Percentiles rank a stretch among this genome's conserved stretches.
Conservation (phyloP, 2,797 vertebrate genomes). For the Anas bernieri region DNA sequence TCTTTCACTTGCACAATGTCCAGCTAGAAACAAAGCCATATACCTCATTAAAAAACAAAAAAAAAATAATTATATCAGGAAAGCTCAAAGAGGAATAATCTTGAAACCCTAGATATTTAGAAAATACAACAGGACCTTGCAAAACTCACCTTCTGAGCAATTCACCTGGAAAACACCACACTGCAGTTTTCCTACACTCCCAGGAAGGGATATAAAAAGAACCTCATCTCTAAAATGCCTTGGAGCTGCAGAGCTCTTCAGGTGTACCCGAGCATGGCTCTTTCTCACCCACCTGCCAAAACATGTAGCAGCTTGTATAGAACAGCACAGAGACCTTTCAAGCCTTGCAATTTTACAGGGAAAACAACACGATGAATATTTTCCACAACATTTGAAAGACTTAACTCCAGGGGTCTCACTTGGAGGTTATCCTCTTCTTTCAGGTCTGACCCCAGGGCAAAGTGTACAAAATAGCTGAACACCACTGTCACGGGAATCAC, state of each 20-base stretch:
- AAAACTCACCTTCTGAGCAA: neutral
- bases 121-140: neutral
- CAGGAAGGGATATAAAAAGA: neutral
- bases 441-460: neutral
- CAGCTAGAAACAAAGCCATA: neutral
- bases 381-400: neutral
- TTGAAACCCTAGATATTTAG: neutral
- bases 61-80: neutral
- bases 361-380: neutral
- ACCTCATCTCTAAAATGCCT: neutral
- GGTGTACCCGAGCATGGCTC: neutral
- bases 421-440: neutral
- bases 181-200: neutral
- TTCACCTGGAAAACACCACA: neutral
- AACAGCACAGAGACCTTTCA: neutral
- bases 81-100: neutral
- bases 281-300: neutral
- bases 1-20: neutral
- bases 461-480: neutral
- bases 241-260: neutral
- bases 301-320: neutral
- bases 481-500: accelerated
- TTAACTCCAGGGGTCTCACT: neutral
- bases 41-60: neutral
- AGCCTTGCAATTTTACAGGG: neutral